Percentiles rank a stretch among this genome's conserved stretches.
phyloP scores from a whole-genome alignment of 1,140 invertebrate genomes.

The Harpegnathos saltator region DNA sequence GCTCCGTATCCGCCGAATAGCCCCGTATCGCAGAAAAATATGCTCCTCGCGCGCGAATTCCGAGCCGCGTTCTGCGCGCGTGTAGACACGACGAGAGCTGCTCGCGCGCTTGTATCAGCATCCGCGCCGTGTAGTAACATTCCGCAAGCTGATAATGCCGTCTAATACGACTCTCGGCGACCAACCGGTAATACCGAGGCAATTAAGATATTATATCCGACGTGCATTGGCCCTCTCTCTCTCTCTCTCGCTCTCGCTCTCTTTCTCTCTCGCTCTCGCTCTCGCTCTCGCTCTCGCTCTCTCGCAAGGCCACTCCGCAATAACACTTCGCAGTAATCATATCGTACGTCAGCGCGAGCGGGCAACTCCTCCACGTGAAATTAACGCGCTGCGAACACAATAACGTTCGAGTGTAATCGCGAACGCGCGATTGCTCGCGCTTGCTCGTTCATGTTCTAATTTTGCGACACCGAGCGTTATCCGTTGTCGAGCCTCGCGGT shows the following conservation, averaged over 20 bases:
- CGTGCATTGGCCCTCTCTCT: too few relatives aligned
- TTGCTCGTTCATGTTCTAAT: too few relatives aligned
- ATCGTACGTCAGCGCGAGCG: too few relatives aligned
- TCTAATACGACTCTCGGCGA: not conserved
- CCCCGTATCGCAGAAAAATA: not conserved
- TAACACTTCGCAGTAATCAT: not conserved
- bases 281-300: too few relatives aligned
- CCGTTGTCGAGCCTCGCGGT: too few relatives aligned
- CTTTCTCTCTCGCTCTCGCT: too few relatives aligned
- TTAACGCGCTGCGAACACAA: too few relatives aligned
- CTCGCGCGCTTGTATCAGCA: not conserved
- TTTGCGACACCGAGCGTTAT: too few relatives aligned
- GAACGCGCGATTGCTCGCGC: too few relatives aligned
- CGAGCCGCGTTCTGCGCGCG: not conserved
- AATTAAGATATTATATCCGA: slow-evolving; percentile 1
- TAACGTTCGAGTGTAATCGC: too few relatives aligned
- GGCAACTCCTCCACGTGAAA: too few relatives aligned
- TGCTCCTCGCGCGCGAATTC: not conserved
- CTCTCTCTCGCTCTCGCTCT: too few relatives aligned
- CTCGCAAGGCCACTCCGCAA: not conserved
- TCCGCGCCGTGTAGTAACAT: not conserved
- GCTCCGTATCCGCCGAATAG: not conserved
- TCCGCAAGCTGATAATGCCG: not conserved
- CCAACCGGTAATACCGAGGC: not conserved
- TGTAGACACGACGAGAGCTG: not conserved